These are phyloP conservation scores for Antigone vipio DNA, from an alignment of 2,113 vertebrate species.

Conservation along the genomic window DNA sequence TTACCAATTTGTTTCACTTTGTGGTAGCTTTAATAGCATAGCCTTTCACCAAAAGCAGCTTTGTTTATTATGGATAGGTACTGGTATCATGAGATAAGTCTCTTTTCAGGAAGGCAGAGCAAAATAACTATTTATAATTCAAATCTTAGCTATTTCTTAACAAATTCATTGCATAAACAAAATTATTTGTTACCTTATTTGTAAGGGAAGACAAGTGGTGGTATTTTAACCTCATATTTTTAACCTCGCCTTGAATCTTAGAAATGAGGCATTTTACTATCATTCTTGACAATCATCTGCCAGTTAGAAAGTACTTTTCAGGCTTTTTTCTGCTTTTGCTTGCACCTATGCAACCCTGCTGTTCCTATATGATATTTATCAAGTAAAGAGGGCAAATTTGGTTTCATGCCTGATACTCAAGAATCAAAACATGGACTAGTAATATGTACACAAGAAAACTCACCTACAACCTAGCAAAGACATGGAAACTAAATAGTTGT, in stretches of 20 bases:
- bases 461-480: background rate
- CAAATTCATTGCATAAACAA: background rate
- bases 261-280: background rate
- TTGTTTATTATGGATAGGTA: background rate
- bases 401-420: background rate
- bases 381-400: background rate
- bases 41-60: background rate
- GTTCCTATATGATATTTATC: background rate
- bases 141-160: background rate
- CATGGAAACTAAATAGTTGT: background rate
- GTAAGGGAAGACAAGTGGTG: background rate
- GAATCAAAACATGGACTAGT: background rate
- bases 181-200: background rate
- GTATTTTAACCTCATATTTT: background rate
- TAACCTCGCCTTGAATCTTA: background rate
- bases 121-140: background rate
- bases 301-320: background rate
- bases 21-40: background rate
- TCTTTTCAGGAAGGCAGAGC: background rate
- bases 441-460: background rate
- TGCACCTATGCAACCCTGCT: background rate
- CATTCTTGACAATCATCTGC: background rate
- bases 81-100: background rate
- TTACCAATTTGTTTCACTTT: background rate
- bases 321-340: background rate